Evolutionary conservation across 2,113 vertebrate species (phyloP).

Genomic region (Silurus glanis): DNA sequence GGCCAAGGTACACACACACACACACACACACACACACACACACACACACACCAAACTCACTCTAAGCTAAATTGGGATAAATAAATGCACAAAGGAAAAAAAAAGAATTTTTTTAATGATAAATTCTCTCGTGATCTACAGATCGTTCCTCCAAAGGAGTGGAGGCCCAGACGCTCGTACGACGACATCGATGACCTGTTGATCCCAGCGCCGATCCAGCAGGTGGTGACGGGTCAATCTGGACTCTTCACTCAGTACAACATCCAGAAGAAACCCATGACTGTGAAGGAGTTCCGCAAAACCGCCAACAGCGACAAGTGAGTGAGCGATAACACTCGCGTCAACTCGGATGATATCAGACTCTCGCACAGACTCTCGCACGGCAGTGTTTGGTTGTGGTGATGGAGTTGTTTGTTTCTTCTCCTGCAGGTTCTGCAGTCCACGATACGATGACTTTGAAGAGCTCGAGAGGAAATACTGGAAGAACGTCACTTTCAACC

Average conservation of each 20-base stretch:
- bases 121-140: slow-evolving; percentile 52
- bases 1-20: slow-evolving; percentile 77
- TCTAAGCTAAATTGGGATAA: no score
- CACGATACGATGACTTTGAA: slow-evolving; percentile 87
- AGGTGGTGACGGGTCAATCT: slow-evolving; percentile 95
- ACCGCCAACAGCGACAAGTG: slow-evolving; percentile 94
- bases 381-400: not conserved
- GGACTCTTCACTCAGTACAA: slow-evolving; percentile 98
- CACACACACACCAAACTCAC: no score
- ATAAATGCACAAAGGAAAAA: no score
- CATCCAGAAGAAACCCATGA: slow-evolving; percentile 98
- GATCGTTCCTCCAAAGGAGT: slow-evolving; percentile 92
- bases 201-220: slow-evolving; percentile 95
- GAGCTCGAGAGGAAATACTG: slow-evolving; percentile 97
- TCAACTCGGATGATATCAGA: not conserved
- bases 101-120: no score
- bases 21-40: no score
- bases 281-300: slow-evolving; percentile 88
- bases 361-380: not conserved
- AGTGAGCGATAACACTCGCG: slow-evolving; percentile 41
- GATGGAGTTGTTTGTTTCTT: not conserved
- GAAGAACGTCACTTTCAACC: slow-evolving; percentile 96
- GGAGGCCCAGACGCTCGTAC: slow-evolving; percentile 87
- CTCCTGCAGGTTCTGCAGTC: slow-evolving; percentile 84
- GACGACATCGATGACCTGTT: slow-evolving; percentile 91